Percentiles rank a stretch among this genome's conserved stretches.
Conservation (phyloP, 2,888 invertebrate species). For the Phorcus lineatus region DNA sequence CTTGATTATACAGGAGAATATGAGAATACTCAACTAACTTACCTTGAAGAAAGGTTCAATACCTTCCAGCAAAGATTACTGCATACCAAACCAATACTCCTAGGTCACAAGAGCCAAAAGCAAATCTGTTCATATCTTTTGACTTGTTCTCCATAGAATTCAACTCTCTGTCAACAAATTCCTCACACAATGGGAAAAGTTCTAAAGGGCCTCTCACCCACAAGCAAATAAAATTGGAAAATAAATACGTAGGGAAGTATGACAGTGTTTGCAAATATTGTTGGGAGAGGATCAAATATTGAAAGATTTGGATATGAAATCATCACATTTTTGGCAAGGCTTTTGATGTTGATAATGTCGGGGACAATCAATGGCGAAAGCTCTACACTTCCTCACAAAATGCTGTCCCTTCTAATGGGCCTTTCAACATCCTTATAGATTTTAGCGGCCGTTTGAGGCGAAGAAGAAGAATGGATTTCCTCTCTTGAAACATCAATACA, state of each 20-base stretch:
- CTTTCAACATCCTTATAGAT: no score
- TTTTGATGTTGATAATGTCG: conserved; percentile 17
- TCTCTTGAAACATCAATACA: no score
- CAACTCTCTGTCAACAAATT: background rate
- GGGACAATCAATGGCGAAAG: background rate
- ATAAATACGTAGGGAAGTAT: conserved; percentile 5
- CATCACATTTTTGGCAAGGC: conserved; percentile 18
- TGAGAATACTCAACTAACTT: background rate
- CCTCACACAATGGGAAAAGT: background rate
- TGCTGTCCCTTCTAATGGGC: background rate
- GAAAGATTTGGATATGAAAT: conserved; percentile 18
- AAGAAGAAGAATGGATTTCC: no score
- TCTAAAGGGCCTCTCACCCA: background rate
- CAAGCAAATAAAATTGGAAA: conserved; percentile 20
- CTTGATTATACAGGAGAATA: no score
- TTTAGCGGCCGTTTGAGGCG: no score
- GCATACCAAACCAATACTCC: conserved; percentile 7
- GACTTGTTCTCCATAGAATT: conserved; percentile 2
- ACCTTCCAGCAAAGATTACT: conserved; percentile 3
- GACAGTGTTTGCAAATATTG: conserved; percentile 18
- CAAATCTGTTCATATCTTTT: conserved; percentile 7
- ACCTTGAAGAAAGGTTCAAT: background rate
- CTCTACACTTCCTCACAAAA: background rate
- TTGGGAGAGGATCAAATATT: background rate
- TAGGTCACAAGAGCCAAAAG: conserved; percentile 19